Base-by-base conservation (phyloP, 53 echinoderm and acorn worm genomes). In the Paracentrotus lividus region DNA sequence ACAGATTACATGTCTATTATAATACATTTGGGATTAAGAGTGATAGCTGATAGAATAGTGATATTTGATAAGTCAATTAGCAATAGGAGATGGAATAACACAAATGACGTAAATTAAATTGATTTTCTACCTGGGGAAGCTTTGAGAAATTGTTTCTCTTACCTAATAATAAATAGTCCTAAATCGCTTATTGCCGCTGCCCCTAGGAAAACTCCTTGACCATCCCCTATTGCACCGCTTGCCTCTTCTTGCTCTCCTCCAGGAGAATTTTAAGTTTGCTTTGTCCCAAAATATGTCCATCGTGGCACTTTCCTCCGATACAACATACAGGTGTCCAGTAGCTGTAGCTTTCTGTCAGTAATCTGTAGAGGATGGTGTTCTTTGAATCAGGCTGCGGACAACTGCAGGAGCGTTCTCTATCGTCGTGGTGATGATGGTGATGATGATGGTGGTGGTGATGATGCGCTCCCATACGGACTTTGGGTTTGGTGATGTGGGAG, bases 351-450 rank as follows among this genome's bases (percentile, higher is more conserved):
- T 94, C 96, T 52, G 99, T 99, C 23, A 99, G 95, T 31, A 99
- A 90, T 55, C 94, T 92, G 95, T 99, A 99, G 47, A 99, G 88
- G 58, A 99, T 99, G 42, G 96, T 96, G 90, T 96, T 99, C 93
- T 99, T 99, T 0, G 96, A 97, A 93, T 99, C 99, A 24, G 91
- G 95, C 81, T 96, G 93, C 1, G 99, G 99, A 65, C 99, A 99
- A 26, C 90, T 95, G 81, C 99, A 99, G 90, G 87, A 51, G 60
- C 49, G 65, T 38, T 91, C 92, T 23, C 38, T 59, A 26, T 92
- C 56, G 12, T 78, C 40, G 81, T 78, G 54, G 44, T 78, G 92
- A 40, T 69, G 90, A 34, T 89, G 89, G 88, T n/a, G n/a, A 47
- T 88, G 88, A 33, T 90, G 72, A n/a, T 90, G 90, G 53, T 90